Conservation (phyloP, 2,113 vertebrate species). For the Macrotus californicus region DNA sequence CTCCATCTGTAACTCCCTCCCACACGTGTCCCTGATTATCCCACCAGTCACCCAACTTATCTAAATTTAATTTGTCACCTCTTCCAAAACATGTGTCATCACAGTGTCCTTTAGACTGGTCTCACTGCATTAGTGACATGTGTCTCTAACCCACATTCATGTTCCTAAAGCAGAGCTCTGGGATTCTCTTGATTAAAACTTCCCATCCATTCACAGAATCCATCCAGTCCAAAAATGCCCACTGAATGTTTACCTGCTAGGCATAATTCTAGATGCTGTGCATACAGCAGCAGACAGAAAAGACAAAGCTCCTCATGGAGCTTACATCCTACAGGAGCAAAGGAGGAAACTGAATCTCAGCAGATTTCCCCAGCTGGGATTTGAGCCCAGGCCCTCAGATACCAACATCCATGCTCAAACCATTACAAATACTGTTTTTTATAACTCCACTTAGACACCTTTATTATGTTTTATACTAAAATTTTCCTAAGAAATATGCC, state of each 20-base stretch:
- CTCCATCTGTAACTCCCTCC: neutral
- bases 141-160: too few relatives aligned
- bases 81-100: neutral
- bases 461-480: neutral
- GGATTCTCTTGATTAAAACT: neutral
- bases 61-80: neutral
- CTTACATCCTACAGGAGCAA: neutral
- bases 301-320: neutral
- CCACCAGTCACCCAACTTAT: neutral
- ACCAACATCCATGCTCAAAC: neutral
- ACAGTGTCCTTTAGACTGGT: neutral
- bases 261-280: neutral
- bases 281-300: neutral
- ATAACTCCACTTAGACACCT: neutral
- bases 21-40: neutral
- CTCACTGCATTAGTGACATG: fast-evolving
- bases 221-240: neutral
- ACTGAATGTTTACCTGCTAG: neutral
- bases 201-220: neutral
- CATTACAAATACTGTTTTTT: neutral
- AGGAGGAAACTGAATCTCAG: neutral
- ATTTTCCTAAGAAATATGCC: neutral
- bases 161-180: neutral
- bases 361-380: neutral
- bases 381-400: neutral